These are phyloP conservation scores for Nesidiocoris tenuis DNA, from an alignment of 2,888 invertebrate genomes.

Conservation along the genomic window DNA sequence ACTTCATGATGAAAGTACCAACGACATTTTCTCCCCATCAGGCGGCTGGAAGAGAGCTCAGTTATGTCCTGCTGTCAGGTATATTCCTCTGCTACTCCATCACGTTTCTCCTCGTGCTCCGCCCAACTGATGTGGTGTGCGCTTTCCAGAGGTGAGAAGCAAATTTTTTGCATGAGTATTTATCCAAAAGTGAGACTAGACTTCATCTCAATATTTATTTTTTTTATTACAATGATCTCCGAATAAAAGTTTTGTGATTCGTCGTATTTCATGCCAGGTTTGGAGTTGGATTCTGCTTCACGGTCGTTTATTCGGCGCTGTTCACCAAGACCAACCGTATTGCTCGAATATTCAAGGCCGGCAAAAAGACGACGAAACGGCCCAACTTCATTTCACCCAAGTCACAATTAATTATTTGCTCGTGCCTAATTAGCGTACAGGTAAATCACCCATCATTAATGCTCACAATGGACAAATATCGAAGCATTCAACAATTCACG, in stretches of 20 bases:
- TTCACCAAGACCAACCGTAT: conserved; percentile 97
- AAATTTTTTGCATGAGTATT: not conserved
- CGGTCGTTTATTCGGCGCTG: conserved; percentile 93
- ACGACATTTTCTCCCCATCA: too few relatives aligned
- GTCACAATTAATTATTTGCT: conserved; percentile 87
- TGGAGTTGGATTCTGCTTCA: conserved; percentile 92
- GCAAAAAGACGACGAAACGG: conserved; percentile 89
- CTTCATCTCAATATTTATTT: not conserved
- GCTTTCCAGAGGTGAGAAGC: conserved; percentile 76
- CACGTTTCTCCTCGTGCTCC: conserved; percentile 86
- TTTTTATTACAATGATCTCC: too few relatives aligned
- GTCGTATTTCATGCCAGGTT: too few relatives aligned
- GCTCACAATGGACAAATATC: too few relatives aligned
- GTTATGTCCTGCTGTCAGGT: conserved; percentile 86
- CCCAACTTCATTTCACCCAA: conserved; percentile 91
- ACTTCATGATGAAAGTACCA: too few relatives aligned
- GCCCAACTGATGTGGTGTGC: conserved; percentile 83
- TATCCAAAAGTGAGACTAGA: too few relatives aligned
- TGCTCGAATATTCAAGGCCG: conserved; percentile 94
- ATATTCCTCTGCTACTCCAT: conserved; percentile 89
- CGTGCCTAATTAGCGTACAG: conserved; percentile 83
- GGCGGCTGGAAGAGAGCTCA: conserved; percentile 88
- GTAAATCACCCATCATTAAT: too few relatives aligned
- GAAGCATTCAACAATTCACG: too few relatives aligned
- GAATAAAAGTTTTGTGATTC: too few relatives aligned